phyloP scores from a whole-genome alignment of 2,797 vertebrate species.

The Ambastaia sidthimunki region DNA sequence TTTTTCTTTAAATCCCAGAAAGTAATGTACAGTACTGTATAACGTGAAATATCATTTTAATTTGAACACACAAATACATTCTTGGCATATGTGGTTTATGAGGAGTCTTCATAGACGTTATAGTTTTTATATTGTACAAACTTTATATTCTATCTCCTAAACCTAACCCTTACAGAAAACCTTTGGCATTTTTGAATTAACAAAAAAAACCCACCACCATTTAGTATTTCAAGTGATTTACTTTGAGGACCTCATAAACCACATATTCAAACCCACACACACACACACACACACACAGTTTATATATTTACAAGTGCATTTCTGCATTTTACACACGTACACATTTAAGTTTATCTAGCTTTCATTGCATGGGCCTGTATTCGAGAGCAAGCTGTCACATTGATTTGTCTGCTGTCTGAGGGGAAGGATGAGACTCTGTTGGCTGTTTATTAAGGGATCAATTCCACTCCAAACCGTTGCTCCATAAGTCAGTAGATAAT shows the following conservation, averaged over 20 bases:
- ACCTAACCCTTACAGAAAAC: no score
- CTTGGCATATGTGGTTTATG: no score
- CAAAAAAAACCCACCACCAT: no score
- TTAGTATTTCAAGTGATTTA: no score
- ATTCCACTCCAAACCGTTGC: conserved; percentile 50
- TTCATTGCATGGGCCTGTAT: conserved; percentile 32
- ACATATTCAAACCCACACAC: no score
- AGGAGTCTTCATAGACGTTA: no score
- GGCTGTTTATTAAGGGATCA: conserved; percentile 55
- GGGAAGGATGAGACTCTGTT: conserved; percentile 54
- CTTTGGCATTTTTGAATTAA: no score
- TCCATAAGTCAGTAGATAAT: conserved; percentile 61
- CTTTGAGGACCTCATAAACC: no score
- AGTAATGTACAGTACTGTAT: background rate
- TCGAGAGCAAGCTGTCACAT: conserved; percentile 42
- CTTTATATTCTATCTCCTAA: no score
- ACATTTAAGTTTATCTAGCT: conserved; percentile 11
- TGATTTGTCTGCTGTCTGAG: conserved; percentile 57
- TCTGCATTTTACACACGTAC: background rate
- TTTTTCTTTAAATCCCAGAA: conserved; percentile 6
- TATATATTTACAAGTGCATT: no score
- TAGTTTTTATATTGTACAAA: no score
- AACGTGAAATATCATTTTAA: conserved; percentile 47
- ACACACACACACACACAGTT: no score
- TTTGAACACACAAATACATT: conserved; percentile 19